Evolutionary conservation across 2,797 vertebrate genomes (phyloP).

Genomic region (Phoebastria nigripes): DNA sequence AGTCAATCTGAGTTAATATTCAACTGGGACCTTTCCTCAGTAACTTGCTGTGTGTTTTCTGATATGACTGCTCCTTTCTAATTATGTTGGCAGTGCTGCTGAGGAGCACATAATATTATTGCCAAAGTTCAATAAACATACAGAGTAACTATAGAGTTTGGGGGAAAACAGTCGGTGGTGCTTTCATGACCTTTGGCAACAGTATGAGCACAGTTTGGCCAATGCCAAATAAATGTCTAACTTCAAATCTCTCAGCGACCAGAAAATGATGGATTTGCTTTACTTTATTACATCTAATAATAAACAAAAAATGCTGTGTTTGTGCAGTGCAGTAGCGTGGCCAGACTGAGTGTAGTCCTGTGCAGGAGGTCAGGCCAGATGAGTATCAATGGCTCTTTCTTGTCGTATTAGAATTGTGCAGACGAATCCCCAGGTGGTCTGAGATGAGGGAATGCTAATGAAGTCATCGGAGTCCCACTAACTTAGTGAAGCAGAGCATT

Average conservation of each 20-base stretch:
- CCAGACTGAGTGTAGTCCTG: neutral
- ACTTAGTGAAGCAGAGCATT: neutral
- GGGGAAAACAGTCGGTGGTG: neutral
- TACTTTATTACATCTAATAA: conserved; percentile 36
- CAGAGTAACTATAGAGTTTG: conserved; percentile 50
- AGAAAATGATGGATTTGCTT: conserved; percentile 37
- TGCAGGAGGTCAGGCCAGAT: neutral
- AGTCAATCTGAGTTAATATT: conserved; percentile 60
- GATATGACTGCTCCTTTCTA: conserved; percentile 25
- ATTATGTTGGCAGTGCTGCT: conserved; percentile 34
- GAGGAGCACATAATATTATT: conserved; percentile 12
- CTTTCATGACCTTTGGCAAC: conserved; percentile 53
- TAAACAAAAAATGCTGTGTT: conserved; percentile 15
- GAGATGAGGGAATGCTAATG: neutral
- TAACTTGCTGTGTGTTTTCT: conserved; percentile 26
- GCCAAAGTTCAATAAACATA: conserved; percentile 45
- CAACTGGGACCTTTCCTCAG: conserved; percentile 31
- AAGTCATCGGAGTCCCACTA: neutral
- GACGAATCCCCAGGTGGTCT: neutral
- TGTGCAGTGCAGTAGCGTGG: neutral
- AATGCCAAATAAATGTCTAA: conserved; percentile 36
- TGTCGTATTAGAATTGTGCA: neutral
- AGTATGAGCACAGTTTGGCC: neutral
- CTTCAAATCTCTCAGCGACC: conserved; percentile 6
- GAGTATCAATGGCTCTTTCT: neutral